Evolutionary conservation across 30 jellyfish, hydroid and myxozoan genomes (phyloP).

Genomic region (Mastigias papua): DNA sequence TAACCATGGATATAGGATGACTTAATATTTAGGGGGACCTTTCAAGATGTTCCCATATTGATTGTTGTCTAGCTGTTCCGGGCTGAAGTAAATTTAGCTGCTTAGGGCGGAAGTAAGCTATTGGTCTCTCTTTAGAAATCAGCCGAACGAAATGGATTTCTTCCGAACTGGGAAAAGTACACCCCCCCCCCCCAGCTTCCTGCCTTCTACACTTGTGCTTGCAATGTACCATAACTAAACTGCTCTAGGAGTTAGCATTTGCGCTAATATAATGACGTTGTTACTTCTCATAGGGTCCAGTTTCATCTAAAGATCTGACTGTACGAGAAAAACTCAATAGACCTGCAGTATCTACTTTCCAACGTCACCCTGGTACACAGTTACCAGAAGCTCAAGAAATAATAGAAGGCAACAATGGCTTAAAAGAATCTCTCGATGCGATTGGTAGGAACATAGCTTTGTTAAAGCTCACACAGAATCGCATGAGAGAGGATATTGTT

Average conservation of each 20-base stretch:
- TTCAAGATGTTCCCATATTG: too few species aligned
- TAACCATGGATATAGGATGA: too few species aligned
- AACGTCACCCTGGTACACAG: slow-evolving; percentile 95
- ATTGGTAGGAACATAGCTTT: slow-evolving; percentile 87
- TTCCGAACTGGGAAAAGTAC: too few species aligned
- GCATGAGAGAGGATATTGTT: slow-evolving; percentile 76
- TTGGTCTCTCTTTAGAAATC: too few species aligned
- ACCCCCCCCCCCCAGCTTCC: too few species aligned
- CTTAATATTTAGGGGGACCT: too few species aligned
- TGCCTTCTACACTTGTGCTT: too few species aligned
- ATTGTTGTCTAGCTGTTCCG: too few species aligned
- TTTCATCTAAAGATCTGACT: slow-evolving; percentile 83
- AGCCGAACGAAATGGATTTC: too few species aligned
- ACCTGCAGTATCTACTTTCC: slow-evolving; percentile 81
- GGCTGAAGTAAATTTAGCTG: too few species aligned
- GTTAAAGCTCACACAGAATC: slow-evolving; percentile 81
- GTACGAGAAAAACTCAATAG: slow-evolving; percentile 91
- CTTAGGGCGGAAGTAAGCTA: too few species aligned
- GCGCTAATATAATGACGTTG: not conserved
- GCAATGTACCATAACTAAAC: not conserved
- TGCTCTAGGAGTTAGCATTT: not conserved
- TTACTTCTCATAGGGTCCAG: slow-evolving; percentile 98
- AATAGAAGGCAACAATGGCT: slow-evolving; percentile 85
- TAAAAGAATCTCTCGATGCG: slow-evolving; percentile 89
- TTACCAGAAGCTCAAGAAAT: slow-evolving; percentile 92